Percentiles rank a stretch among this genome's conserved stretches.
phyloP scores from a whole-genome alignment of 53 echinoderm and acorn worm species.

The Actinopyga echinites region DNA sequence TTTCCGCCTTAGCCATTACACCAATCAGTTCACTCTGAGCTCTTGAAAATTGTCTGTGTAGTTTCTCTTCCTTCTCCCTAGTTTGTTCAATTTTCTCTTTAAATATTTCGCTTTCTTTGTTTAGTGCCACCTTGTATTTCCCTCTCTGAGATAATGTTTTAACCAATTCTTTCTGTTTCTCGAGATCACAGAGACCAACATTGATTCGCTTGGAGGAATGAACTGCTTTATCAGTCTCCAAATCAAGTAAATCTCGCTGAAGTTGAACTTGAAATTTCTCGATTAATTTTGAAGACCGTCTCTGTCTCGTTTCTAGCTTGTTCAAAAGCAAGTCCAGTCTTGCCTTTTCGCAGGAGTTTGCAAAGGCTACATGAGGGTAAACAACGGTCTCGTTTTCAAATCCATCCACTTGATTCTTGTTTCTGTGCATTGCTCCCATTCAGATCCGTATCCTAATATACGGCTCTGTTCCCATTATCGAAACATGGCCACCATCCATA shows the following conservation, averaged over 20 bases:
- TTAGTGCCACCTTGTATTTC: conserved; percentile 11
- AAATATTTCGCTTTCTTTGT: conserved; percentile 3
- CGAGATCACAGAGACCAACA: background rate
- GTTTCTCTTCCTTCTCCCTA: conserved; percentile 4
- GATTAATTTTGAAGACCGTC: conserved; percentile 42
- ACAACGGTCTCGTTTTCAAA: conserved; percentile 33
- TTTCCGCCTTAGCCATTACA: conserved; percentile 8
- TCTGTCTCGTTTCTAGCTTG: conserved; percentile 57
- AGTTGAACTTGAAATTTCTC: conserved; percentile 68
- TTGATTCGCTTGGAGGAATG: conserved; percentile 6
- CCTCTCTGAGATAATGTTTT: conserved; percentile 16
- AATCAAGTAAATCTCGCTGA: conserved; percentile 61
- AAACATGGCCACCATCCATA: no score
- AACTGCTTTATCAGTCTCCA: conserved; percentile 65
- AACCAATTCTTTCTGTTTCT: conserved; percentile 25
- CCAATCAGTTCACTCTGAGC: background rate
- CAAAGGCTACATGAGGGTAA: conserved; percentile 54
- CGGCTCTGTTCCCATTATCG: no score
- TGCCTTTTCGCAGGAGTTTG: conserved; percentile 63
- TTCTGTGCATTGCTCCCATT: conserved; percentile 4
- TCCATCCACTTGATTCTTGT: background rate
- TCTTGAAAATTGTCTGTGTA: background rate
- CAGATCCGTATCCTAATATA: no score
- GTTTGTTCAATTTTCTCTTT: conserved; percentile 14
- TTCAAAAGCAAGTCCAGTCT: conserved; percentile 54